Percentiles rank a stretch among this genome's conserved stretches.
Evolutionary conservation across 2,797 vertebrate species (phyloP).

Genomic region (Alfaro cultratus): DNA sequence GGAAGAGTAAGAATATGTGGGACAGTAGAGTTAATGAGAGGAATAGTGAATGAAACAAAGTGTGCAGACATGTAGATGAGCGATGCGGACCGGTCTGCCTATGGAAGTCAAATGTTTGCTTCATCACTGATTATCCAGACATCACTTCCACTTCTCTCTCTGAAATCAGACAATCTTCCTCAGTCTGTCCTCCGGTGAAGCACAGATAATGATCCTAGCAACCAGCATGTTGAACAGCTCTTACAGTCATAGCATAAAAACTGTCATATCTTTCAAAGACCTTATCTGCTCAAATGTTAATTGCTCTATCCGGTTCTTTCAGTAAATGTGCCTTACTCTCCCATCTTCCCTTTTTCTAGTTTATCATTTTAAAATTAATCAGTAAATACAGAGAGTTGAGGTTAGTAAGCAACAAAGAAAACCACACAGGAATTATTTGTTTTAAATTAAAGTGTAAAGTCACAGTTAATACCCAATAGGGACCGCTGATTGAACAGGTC

Average conservation of each 20-base stretch:
- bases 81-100: conserved; percentile 41
- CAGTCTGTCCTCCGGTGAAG: background rate
- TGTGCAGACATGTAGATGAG: conserved; percentile 28
- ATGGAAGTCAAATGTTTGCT: conserved; percentile 40
- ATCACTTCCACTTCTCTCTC: background rate
- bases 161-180: conserved; percentile 1
- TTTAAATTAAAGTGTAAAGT: background rate
- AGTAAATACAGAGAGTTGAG: background rate
- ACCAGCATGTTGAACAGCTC: background rate
- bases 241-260: conserved; percentile 6
- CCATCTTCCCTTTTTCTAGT: background rate
- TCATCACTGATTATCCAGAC: conserved; percentile 9
- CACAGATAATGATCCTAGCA: conserved; percentile 9
- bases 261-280: conserved; percentile 16
- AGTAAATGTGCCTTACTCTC: background rate
- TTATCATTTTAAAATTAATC: background rate
- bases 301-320: background rate
- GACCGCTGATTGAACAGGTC: background rate
- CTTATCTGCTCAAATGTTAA: conserved; percentile 4
- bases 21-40: background rate
- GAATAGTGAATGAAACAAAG: background rate
- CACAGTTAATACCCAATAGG: background rate
- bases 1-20: conserved; percentile 14
- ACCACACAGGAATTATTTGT: background rate
- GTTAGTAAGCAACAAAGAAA: background rate